Base-by-base conservation (phyloP, 2,888 invertebrate genomes). In the Calephelis perditalis region DNA sequence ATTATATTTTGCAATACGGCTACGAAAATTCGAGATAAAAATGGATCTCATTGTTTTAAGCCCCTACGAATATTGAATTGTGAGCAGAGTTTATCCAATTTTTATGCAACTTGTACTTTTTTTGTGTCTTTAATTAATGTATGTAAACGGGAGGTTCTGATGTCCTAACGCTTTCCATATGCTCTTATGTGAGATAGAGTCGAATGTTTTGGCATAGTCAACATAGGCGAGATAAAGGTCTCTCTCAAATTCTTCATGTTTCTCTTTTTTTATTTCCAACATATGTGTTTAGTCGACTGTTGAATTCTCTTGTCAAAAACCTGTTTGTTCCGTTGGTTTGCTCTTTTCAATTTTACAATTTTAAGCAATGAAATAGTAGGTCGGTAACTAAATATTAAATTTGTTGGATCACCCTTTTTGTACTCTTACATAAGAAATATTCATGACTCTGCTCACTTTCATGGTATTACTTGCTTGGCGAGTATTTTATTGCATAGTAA, bases 211-310 rank as follows among this genome's bases (percentile, higher is more conserved):
- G 10, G 44, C 26, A 44, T 59, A 63, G 26, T 65, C 65, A 12
- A 65, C n/a, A 46, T 62, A 65, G 11, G 62, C 63, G 5, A 63
- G 8, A 35, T 62, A 60, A 2, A 62, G 36, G n/a, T 26, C 12
- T 26, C 56, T 7, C 3, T 52, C 15, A 5, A 57, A 60, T 56
- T 64, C 62, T 6, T 61, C 37, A 43, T 52, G 61, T 57, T 66
- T 64, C 52, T 65, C 59, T 7, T 65, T 58, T 8, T 65, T n/a
- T 57, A 62, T 63, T 40, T 44, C 45, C 3, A 63, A 35, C 0
- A 55, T 57, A 40, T 63, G 61, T 11, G 66, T 67, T 36, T 67
- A 65, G 56, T 67, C 63, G 3, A 64, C 37, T 0, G 63, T 61
- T 6, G 63, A 62, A 26, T 43, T 56, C 37, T 54, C 46, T 40